A percentile compares a stretch with the other conserved stretches of the same genome.
Evolutionary conservation across 2,888 invertebrate genomes (phyloP).

Genomic region (Pollenia griseotomentosa): DNA sequence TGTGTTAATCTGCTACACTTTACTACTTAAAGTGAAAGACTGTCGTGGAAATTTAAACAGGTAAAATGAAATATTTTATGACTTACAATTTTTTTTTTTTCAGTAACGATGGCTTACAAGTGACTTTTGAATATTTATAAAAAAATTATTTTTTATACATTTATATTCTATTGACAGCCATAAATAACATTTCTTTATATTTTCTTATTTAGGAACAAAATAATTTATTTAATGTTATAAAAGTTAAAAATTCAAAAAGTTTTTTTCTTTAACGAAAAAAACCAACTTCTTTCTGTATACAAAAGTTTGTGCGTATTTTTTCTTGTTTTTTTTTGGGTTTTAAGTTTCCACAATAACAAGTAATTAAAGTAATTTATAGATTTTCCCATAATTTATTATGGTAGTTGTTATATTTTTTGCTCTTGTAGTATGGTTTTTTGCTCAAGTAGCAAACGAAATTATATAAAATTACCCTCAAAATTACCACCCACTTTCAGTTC

Average conservation of each 20-base stretch:
- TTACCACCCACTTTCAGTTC: conserved; percentile 66
- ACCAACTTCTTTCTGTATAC: not conserved
- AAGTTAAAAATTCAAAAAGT: conserved; percentile 56
- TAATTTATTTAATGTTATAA: conserved; percentile 51
- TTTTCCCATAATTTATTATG: conserved; percentile 70
- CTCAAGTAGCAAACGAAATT: conserved; percentile 56
- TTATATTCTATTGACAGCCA: conserved; percentile 42
- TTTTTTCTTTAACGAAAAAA: conserved; percentile 21
- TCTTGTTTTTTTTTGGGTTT: conserved; percentile 26
- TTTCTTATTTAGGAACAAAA: conserved; percentile 33
- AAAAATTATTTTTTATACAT: conserved; percentile 4
- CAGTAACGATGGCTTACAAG: no score
- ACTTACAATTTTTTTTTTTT: not conserved
- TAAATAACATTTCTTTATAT: conserved; percentile 53
- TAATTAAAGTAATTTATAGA: conserved; percentile 74
- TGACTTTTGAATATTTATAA: not conserved
- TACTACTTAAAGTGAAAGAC: not conserved
- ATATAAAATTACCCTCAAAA: conserved; percentile 61
- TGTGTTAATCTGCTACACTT: not conserved
- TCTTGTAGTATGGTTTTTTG: conserved; percentile 35
- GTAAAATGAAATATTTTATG: not conserved
- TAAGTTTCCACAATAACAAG: conserved; percentile 69
- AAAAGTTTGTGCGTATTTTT: conserved; percentile 31
- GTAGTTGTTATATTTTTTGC: conserved; percentile 63
- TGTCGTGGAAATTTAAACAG: not conserved